These are phyloP conservation scores for Dermochelys coriacea DNA, from an alignment of 2,797 vertebrate species.

Conservation along the genomic window DNA sequence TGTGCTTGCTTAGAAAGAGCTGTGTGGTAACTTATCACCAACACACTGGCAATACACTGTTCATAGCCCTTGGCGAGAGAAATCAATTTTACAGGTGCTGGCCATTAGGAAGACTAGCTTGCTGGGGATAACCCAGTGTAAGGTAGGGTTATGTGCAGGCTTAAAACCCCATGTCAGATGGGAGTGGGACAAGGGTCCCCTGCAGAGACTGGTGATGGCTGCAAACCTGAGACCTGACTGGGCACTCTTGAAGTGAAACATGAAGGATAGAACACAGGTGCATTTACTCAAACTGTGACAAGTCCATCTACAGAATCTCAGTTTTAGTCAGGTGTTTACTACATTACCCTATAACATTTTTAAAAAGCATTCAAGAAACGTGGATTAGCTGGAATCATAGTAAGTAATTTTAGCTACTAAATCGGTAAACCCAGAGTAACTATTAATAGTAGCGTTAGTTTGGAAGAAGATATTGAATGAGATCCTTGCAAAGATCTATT, in stretches of 20 bases:
- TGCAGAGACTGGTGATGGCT: background rate
- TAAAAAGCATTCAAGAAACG: background rate
- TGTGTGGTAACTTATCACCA: background rate
- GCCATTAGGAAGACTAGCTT: background rate
- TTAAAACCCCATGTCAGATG: background rate
- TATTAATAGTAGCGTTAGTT: background rate
- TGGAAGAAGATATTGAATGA: background rate
- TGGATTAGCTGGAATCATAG: background rate
- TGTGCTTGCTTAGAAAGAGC: background rate
- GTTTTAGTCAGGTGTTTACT: background rate
- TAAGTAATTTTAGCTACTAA: background rate
- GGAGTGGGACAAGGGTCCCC: too few relatives aligned
- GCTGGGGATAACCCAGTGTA: background rate
- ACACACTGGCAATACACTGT: background rate
- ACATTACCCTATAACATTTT: background rate
- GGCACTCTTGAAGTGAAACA: background rate
- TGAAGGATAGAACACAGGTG: background rate
- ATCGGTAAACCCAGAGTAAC: background rate
- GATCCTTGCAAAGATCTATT: background rate
- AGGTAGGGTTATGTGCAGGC: background rate
- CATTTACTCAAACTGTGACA: background rate
- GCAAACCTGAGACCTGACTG: background rate
- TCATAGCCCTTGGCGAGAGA: background rate
- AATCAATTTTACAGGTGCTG: background rate
- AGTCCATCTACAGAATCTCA: background rate